phyloP scores from a whole-genome alignment of 2,888 invertebrate species.

The Trissolcus japonicus region DNA sequence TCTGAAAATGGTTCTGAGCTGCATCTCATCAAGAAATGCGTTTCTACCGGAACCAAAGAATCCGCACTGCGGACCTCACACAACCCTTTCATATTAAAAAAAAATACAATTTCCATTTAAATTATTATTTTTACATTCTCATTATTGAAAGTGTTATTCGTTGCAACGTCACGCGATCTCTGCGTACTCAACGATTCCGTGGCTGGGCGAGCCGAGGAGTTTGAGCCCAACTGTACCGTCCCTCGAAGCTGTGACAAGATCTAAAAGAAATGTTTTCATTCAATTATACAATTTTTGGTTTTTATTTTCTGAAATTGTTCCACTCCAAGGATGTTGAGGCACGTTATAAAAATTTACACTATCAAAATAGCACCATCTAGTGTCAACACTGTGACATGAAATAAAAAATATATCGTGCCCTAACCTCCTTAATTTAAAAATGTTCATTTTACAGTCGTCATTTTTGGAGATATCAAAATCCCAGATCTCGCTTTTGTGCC shows the following conservation, averaged over 20 bases:
- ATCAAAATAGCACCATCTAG: too few species aligned
- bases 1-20: too few species aligned
- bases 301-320: not conserved
- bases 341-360: not conserved
- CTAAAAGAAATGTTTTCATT: slow-evolving; percentile 60
- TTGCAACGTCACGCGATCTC: slow-evolving; percentile 74
- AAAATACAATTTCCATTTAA: not conserved
- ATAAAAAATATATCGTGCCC: not conserved
- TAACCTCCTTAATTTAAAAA: too few species aligned
- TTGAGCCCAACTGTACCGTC: slow-evolving; percentile 77
- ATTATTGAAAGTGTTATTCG: not conserved
- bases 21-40: slow-evolving; percentile 18
- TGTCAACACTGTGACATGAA: too few species aligned
- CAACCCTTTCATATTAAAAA: not conserved
- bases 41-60: not conserved
- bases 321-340: not conserved
- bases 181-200: slow-evolving; percentile 77
- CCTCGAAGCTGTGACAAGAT: slow-evolving; percentile 76
- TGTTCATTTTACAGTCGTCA: slow-evolving; percentile 28
- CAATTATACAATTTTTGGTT: not conserved
- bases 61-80: slow-evolving; percentile 18
- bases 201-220: slow-evolving; percentile 76
- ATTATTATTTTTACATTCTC: not conserved
- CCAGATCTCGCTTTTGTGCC: slow-evolving; percentile 30
- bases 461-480: slow-evolving; percentile 36